A percentile compares a stretch with the other conserved stretches of the same genome.
phyloP scores from a whole-genome alignment of 2,113 vertebrate genomes.

The Otus sunia region DNA sequence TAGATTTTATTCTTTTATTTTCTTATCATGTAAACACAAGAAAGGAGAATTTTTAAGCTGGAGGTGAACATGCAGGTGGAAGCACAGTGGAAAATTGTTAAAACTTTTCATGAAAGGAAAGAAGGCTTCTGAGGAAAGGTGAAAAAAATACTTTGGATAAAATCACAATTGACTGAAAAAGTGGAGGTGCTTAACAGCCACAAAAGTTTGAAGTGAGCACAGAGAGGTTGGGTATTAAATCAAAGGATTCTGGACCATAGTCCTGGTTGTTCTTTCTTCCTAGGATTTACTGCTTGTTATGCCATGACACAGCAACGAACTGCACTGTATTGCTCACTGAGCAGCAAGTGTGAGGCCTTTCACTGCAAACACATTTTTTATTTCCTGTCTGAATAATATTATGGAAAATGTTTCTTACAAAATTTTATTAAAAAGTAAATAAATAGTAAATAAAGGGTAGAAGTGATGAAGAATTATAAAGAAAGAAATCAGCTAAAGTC shows the following conservation, averaged over 20 bases:
- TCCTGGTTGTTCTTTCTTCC: not conserved
- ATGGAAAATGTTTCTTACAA: not conserved
- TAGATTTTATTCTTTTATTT: not conserved
- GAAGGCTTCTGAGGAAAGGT: not conserved
- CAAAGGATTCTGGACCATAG: not conserved
- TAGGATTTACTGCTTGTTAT: not conserved
- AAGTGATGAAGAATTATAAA: not conserved
- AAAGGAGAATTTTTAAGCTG: not conserved
- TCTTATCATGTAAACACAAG: not conserved
- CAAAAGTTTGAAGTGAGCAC: not conserved
- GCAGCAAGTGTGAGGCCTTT: not conserved
- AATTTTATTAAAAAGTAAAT: not conserved
- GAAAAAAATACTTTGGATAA: not conserved
- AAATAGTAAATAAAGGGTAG: not conserved
- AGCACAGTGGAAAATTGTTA: not conserved
- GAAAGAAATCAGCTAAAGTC: not conserved
- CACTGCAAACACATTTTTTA: not conserved
- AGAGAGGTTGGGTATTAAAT: not conserved
- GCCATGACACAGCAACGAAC: not conserved
- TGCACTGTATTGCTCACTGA: not conserved
- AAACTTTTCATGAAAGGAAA: not conserved
- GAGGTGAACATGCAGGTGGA: not conserved
- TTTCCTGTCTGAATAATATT: not conserved
- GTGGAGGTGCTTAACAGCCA: not conserved
- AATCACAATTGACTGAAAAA: not conserved